These are phyloP conservation scores for Pollachius pollachius DNA, from an alignment of 2,113 vertebrate genomes.

Conservation along the genomic window DNA sequence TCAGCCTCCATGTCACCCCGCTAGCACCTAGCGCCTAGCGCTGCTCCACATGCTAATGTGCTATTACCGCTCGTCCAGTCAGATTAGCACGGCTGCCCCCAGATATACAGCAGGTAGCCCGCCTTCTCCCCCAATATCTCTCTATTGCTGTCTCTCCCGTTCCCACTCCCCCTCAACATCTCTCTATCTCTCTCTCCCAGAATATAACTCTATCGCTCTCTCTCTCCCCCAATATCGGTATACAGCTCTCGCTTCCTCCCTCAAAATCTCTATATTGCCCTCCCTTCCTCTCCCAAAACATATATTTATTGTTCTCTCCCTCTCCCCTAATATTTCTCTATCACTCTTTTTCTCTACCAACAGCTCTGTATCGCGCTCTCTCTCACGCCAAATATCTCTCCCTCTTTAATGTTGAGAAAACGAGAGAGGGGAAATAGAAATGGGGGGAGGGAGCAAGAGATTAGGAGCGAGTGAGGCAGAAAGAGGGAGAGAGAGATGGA, in stretches of 20 bases:
- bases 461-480: too few species aligned
- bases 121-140: conserved; percentile 6
- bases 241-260: not conserved
- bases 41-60: conserved; percentile 74
- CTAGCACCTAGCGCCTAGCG: conserved; percentile 84
- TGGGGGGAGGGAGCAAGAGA: too few species aligned
- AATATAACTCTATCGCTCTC: not conserved
- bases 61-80: conserved; percentile 75
- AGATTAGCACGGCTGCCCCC: conserved; percentile 73
- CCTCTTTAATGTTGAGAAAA: too few species aligned
- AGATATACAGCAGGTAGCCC: conserved; percentile 59
- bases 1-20: conserved; percentile 87
- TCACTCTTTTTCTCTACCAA: too few species aligned
- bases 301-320: too few species aligned
- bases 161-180: not conserved
- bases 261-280: not conserved
- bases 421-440: conserved; percentile 1
- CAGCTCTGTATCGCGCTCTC: too few species aligned
- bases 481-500: too few species aligned
- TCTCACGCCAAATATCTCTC: too few species aligned
- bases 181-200: not conserved
- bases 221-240: not conserved
- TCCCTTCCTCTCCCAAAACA: too few species aligned
- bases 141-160: conserved; percentile 1
- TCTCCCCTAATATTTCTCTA: too few species aligned